Evolutionary conservation across 2,888 invertebrate genomes (phyloP).

Genomic region (Andricus quercusramuli): DNA sequence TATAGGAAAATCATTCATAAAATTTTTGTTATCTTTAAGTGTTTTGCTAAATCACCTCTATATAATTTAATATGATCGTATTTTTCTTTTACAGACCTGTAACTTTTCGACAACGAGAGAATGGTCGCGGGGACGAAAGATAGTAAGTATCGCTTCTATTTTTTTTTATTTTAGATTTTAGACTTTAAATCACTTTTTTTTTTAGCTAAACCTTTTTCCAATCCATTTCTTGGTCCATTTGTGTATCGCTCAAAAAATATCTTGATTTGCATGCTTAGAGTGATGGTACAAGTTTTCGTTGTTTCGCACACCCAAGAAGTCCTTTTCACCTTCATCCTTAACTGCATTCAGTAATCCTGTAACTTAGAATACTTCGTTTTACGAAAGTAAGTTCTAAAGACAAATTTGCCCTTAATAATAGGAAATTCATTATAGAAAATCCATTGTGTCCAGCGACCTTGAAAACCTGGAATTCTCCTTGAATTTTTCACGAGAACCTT

Average conservation of each 20-base stretch:
- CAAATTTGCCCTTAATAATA: background rate
- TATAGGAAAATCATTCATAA: background rate
- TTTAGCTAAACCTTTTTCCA: background rate
- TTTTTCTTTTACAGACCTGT: slow-evolving; percentile 82
- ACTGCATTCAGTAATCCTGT: slow-evolving; percentile 29
- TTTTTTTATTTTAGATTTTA: background rate
- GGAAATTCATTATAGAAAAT: too few relatives aligned
- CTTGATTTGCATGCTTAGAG: slow-evolving; percentile 2
- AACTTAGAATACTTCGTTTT: slow-evolving; percentile 10
- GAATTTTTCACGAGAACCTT: too few relatives aligned
- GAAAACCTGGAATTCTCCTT: too few relatives aligned
- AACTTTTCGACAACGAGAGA: slow-evolving; percentile 87
- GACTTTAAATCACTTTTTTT: background rate
- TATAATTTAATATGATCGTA: background rate
- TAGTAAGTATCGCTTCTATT: slow-evolving; percentile 81
- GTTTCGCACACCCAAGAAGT: slow-evolving; percentile 18
- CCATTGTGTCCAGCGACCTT: too few relatives aligned
- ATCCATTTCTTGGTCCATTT: background rate
- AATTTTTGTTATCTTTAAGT: background rate
- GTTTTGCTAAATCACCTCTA: background rate
- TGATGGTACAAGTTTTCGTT: background rate
- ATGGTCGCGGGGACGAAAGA: slow-evolving; percentile 89
- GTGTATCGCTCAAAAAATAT: background rate
- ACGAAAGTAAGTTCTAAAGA: slow-evolving; percentile 17
- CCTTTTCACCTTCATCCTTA: slow-evolving; percentile 26